Percentiles rank a stretch among this genome's conserved stretches.
These are phyloP conservation scores for Trilocha varians DNA, from an alignment of 2,888 invertebrate species.

Conservation along the genomic window DNA sequence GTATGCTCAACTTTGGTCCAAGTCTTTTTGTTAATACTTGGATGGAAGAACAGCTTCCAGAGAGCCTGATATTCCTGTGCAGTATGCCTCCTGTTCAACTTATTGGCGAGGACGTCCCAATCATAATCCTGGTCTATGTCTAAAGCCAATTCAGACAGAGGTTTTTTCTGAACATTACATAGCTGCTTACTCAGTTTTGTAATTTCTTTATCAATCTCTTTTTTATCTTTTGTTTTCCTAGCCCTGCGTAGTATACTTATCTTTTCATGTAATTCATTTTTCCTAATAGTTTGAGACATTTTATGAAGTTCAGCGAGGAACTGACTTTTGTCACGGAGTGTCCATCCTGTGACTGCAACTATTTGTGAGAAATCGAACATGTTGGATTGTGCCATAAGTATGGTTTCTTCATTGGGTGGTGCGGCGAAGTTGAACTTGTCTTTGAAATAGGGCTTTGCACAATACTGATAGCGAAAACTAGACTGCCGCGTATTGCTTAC, in stretches of 20 bases:
- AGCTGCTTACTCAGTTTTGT: conserved; percentile 24
- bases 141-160: conserved; percentile 36
- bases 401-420: conserved; percentile 76
- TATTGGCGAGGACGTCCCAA: conserved; percentile 70
- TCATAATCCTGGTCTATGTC: conserved; percentile 65
- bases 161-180: conserved; percentile 22
- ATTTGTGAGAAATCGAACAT: conserved; percentile 63
- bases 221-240: conserved; percentile 9
- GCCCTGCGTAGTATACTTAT: conserved; percentile 27
- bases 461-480: conserved; percentile 38
- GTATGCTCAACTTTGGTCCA: conserved; percentile 45
- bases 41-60: conserved; percentile 82
- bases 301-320: conserved; percentile 64
- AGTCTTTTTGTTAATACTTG: conserved; percentile 71
- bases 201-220: conserved; percentile 19
- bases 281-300: conserved; percentile 31
- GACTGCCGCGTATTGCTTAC: conserved; percentile 16
- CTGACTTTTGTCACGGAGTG: conserved; percentile 69
- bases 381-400: conserved; percentile 38
- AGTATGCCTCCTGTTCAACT: conserved; percentile 70
- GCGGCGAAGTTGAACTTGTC: conserved; percentile 66
- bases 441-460: conserved; percentile 80
- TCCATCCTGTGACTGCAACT: conserved; percentile 66
- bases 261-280: conserved; percentile 25
- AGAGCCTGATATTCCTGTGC: conserved; percentile 77